Evolutionary conservation across 2,797 vertebrate genomes (phyloP).

Genomic region (Amniataba percoides): DNA sequence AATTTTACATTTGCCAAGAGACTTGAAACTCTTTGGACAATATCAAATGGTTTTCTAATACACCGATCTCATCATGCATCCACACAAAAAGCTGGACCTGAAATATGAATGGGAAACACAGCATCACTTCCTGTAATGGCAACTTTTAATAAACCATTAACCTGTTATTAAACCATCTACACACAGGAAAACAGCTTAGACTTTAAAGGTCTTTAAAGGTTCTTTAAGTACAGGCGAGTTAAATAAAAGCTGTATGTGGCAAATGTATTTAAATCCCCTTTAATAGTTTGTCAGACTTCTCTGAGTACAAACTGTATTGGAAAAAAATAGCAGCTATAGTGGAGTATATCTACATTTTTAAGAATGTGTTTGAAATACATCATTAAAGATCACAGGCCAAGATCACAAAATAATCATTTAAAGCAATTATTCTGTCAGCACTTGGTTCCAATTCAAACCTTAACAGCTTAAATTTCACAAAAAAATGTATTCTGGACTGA

Average conservation of each 20-base stretch:
- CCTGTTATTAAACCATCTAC: not conserved
- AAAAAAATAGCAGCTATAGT: not conserved
- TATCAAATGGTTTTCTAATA: too few species aligned
- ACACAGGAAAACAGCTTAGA: not conserved
- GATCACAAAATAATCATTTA: not conserved
- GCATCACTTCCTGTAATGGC: not conserved
- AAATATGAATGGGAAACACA: not conserved
- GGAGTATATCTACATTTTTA: not conserved
- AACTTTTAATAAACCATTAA: not conserved
- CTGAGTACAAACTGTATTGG: not conserved
- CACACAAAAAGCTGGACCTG: too few species aligned
- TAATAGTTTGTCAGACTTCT: not conserved
- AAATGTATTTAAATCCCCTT: not conserved
- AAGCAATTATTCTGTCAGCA: not conserved
- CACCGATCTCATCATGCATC: too few species aligned
- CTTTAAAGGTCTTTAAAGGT: not conserved
- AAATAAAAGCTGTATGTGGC: not conserved
- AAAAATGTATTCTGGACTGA: slow-evolving; percentile 8
- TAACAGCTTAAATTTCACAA: slow-evolving; percentile 13
- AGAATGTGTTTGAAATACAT: not conserved
- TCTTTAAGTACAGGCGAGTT: not conserved
- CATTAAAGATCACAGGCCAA: not conserved
- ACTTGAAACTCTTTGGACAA: not conserved
- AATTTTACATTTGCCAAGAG: not conserved
- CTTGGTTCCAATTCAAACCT: not conserved